Evolutionary conservation across 2,113 vertebrate genomes (phyloP).

Genomic region (Coregonus clupeaformis): DNA sequence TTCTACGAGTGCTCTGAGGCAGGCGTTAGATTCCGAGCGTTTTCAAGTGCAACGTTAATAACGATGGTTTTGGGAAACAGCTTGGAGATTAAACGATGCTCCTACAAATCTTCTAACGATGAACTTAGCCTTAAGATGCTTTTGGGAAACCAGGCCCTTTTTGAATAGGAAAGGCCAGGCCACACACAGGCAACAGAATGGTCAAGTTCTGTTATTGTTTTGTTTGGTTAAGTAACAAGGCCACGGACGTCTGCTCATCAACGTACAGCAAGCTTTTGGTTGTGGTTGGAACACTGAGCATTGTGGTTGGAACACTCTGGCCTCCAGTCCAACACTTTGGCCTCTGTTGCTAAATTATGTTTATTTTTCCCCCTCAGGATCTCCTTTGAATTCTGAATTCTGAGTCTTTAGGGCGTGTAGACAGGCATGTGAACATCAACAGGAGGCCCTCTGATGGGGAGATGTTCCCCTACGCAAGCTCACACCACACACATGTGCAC

Average conservation of each 20-base stretch:
- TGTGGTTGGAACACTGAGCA: no score
- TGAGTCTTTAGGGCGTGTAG: slow-evolving; percentile 35
- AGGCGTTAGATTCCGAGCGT: no score
- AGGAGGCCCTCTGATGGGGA: slow-evolving; percentile 27
- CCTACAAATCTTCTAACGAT: no score
- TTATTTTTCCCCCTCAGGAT: slow-evolving; percentile 38
- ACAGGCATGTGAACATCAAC: slow-evolving; percentile 41
- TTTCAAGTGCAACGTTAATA: no score
- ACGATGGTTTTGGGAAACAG: no score
- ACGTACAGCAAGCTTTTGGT: slow-evolving; percentile 30
- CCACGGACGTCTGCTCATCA: slow-evolving; percentile 13
- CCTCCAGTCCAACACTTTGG: not conserved
- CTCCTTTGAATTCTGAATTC: slow-evolving; percentile 22
- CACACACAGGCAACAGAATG: no score
- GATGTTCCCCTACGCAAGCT: not conserved
- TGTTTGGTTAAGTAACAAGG: not conserved
- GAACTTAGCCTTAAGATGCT: no score
- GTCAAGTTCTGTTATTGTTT: not conserved
- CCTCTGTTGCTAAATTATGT: slow-evolving; percentile 14
- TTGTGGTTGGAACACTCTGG: not conserved
- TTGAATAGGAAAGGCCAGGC: no score
- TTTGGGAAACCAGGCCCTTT: no score
- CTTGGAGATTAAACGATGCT: no score
- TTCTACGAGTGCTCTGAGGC: no score
- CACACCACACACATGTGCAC: not conserved